These are phyloP conservation scores for Mnemiopsis leidyi DNA, from an alignment of 37 sponge, comb jelly and placozoan genomes.

Conservation along the genomic window DNA sequence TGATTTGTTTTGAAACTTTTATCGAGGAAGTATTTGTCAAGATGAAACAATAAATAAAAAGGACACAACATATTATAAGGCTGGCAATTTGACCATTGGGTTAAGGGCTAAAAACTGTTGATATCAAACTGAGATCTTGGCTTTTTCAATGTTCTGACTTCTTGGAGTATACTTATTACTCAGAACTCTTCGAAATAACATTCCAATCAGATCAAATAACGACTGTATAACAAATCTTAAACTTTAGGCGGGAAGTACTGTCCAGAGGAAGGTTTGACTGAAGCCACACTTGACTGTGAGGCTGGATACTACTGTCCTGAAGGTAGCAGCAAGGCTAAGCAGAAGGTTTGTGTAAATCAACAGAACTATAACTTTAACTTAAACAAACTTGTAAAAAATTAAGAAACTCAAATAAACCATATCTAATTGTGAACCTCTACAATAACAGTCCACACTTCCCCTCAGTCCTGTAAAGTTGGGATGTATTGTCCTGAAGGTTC, in stretches of 20 bases:
- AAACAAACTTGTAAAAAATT: neutral
- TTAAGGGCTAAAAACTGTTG: too few species aligned
- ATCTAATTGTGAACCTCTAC: neutral
- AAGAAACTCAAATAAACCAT: neutral
- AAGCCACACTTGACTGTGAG: conserved; percentile 8
- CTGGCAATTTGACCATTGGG: too few species aligned
- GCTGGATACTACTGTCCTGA: conserved; percentile 68
- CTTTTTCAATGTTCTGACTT: too few species aligned
- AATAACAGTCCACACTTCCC: neutral
- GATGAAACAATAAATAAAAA: too few species aligned
- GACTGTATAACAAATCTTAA: too few species aligned
- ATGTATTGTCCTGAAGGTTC: conserved; percentile 66
- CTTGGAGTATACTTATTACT: too few species aligned
- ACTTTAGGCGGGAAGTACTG: conserved; percentile 26
- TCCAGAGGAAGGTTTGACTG: neutral
- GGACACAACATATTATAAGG: too few species aligned
- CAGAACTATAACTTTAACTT: neutral
- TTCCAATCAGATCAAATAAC: too few species aligned
- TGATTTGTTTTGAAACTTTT: too few species aligned
- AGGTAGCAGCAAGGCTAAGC: conserved; percentile 31
- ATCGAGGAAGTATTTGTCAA: too few species aligned
- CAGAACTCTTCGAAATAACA: too few species aligned
- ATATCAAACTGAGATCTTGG: too few species aligned
- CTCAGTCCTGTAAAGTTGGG: conserved; percentile 52
- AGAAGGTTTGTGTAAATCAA: conserved; percentile 26